Evolutionary conservation across 2,113 vertebrate genomes (phyloP).

Genomic region (Chunga burmeisteri): DNA sequence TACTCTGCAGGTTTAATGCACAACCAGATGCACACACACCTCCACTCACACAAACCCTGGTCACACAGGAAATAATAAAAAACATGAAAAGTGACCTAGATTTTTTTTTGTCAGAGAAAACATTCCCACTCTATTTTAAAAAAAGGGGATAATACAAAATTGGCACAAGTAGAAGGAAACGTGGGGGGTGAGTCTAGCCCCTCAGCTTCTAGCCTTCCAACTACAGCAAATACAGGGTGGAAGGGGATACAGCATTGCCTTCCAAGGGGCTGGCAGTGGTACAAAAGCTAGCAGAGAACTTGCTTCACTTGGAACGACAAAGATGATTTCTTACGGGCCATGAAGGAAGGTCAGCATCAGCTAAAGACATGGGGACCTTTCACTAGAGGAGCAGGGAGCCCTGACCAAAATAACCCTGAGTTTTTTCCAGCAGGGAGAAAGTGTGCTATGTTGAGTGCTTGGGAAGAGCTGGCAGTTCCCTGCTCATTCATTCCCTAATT

Average conservation of each 20-base stretch:
- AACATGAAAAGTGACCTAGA: neutral
- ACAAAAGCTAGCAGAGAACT: neutral
- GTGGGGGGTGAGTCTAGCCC: neutral
- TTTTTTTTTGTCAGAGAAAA: neutral
- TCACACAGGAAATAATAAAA: conserved; percentile 24
- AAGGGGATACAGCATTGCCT: conserved; percentile 26
- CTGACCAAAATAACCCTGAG: conserved; percentile 42
- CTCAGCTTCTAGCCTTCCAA: conserved; percentile 37
- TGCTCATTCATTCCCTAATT: neutral
- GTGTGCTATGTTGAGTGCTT: conserved; percentile 3
- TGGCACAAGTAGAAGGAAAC: conserved; percentile 66
- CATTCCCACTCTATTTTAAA: conserved; percentile 18
- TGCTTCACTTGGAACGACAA: conserved; percentile 1
- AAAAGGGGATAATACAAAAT: conserved; percentile 64
- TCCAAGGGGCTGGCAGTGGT: conserved; percentile 5
- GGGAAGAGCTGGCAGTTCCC: neutral
- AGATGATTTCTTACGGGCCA: neutral
- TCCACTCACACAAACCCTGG: conserved; percentile 44
- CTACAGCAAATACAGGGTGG: conserved; percentile 8
- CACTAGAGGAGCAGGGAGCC: conserved; percentile 7
- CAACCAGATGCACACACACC: conserved; percentile 26
- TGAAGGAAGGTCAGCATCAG: conserved; percentile 6
- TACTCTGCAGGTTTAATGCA: conserved; percentile 32
- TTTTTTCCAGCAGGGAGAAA: conserved; percentile 60
- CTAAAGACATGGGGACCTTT: neutral